Evolutionary conservation across 1,140 invertebrate genomes (phyloP).

Genomic region (Telenomus remus): DNA sequence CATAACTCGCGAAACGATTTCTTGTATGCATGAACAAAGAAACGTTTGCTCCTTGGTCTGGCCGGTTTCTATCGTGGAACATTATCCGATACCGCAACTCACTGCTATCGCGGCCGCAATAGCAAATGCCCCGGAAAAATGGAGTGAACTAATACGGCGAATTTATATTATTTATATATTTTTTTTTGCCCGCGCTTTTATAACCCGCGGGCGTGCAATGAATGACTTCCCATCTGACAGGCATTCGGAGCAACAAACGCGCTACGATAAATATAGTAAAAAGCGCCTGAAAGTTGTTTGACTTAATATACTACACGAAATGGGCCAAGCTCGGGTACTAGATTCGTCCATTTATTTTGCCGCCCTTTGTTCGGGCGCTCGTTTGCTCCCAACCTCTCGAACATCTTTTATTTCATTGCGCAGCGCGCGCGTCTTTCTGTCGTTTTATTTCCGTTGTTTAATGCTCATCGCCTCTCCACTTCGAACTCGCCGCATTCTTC

Average conservation of each 20-base stretch:
- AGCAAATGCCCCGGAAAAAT: conserved; percentile 27
- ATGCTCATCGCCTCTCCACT: conserved; percentile 35
- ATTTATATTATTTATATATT: conserved; percentile 48
- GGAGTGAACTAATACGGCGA: conserved; percentile 44
- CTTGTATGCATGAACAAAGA: no score
- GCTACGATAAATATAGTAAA: conserved; percentile 52
- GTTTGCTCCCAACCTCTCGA: conserved; percentile 43
- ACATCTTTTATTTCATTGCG: conserved; percentile 54
- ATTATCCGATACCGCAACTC: conserved; percentile 1
- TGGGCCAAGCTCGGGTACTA: conserved; percentile 52
- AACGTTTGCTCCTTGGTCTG: no score
- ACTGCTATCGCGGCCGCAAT: conserved; percentile 8
- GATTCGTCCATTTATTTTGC: conserved; percentile 57
- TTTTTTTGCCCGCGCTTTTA: conserved; percentile 40
- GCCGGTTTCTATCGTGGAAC: background rate
- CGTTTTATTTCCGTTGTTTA: conserved; percentile 35
- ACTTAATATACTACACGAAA: conserved; percentile 59
- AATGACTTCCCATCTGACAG: conserved; percentile 50
- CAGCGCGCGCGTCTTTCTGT: conserved; percentile 37
- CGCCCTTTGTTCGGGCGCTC: conserved; percentile 49
- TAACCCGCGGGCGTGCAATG: conserved; percentile 27
- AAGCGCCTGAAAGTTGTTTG: conserved; percentile 56
- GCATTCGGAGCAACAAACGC: conserved; percentile 47
- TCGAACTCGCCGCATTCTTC: conserved; percentile 42
- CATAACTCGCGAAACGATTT: no score